Evolutionary conservation across 2,113 vertebrate genomes (phyloP).

Genomic region (Blennius ocellaris): DNA sequence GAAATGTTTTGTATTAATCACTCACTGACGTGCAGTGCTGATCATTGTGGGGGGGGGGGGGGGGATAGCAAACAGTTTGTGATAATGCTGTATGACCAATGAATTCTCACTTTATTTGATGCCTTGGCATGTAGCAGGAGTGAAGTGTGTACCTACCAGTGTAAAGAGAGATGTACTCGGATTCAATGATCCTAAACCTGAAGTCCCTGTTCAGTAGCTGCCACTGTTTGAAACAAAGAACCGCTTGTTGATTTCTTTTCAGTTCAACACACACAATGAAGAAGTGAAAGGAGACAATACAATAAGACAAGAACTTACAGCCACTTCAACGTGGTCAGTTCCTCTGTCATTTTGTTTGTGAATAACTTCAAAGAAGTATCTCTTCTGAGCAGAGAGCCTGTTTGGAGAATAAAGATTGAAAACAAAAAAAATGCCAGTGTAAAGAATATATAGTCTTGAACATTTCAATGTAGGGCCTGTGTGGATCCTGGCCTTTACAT

Average conservation of each 20-base stretch:
- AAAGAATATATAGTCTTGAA: background rate
- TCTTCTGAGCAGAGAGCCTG: constrained; percentile 85
- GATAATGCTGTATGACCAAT: background rate
- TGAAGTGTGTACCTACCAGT: constrained; percentile 84
- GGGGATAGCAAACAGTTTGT: background rate
- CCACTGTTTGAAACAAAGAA: constrained; percentile 85
- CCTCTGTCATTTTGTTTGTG: constrained; percentile 91
- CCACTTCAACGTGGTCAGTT: constrained; percentile 93
- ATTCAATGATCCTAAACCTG: constrained; percentile 88
- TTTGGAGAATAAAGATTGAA: background rate
- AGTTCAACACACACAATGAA: background rate
- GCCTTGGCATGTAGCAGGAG: constrained; percentile 1
- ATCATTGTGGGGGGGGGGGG: background rate
- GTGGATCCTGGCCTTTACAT: background rate
- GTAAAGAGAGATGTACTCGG: constrained; percentile 90
- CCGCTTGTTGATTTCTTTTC: background rate
- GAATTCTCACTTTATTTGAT: background rate
- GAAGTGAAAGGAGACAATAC: background rate
- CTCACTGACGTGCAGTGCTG: constrained; percentile 3
- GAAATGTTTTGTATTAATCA: background rate
- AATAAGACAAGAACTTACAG: constrained; percentile 81
- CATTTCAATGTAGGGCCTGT: background rate
- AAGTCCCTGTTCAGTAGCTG: constrained; percentile 77
- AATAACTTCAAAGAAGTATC: constrained; percentile 95
- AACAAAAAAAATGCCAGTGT: background rate